Conservation (phyloP, 1,140 invertebrate genomes). For the Trichonephila clavata region DNA sequence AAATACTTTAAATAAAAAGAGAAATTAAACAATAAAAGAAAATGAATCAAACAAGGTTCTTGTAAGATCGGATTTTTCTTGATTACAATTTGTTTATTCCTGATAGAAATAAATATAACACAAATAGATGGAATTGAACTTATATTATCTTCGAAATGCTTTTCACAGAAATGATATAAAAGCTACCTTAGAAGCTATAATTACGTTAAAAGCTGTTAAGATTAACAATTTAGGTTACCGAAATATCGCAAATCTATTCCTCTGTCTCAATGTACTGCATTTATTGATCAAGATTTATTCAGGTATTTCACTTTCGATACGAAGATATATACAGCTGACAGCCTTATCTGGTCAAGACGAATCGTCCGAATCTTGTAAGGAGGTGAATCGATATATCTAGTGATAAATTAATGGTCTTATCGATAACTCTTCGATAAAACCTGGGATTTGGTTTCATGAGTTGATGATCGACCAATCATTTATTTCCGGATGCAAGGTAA, state of each 20-base stretch:
- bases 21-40: too few relatives aligned
- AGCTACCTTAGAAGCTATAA: too few relatives aligned
- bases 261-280: background rate
- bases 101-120: too few relatives aligned
- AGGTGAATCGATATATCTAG: background rate
- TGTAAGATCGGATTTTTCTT: too few relatives aligned
- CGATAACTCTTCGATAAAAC: slow-evolving; percentile 25
- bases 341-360: background rate
- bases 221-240: too few relatives aligned
- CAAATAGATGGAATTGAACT: too few relatives aligned
- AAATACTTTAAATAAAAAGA: too few relatives aligned
- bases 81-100: too few relatives aligned
- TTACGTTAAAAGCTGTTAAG: too few relatives aligned
- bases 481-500: slow-evolving; percentile 15
- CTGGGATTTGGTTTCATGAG: background rate
- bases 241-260: background rate
- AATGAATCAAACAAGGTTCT: too few relatives aligned
- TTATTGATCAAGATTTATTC: background rate
- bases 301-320: background rate
- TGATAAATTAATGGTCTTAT: background rate
- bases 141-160: too few relatives aligned
- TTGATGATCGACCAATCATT: background rate
- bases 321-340: background rate
- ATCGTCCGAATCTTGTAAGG: background rate
- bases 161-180: too few relatives aligned